A percentile compares a stretch with the other conserved stretches of the same genome.
Evolutionary conservation across 2,888 invertebrate species (phyloP).

Genomic region (Lasioglossum vierecki): DNA sequence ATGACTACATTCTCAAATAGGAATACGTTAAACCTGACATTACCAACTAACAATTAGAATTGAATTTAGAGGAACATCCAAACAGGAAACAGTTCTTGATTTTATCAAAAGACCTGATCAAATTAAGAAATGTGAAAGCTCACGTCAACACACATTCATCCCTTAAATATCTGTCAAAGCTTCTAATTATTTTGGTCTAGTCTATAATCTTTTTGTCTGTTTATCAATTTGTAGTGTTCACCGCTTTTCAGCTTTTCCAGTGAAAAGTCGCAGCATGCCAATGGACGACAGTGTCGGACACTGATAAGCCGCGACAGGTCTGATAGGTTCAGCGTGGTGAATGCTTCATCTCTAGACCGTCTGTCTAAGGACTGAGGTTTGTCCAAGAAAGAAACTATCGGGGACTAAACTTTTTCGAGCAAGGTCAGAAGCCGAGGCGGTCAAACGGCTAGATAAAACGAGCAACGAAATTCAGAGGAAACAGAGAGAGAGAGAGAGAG

Average conservation of each 20-base stretch:
- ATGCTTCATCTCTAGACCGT: slow-evolving; percentile 15
- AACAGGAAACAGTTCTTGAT: too few species aligned
- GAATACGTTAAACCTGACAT: neutral
- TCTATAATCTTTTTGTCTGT: neutral
- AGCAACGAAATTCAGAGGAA: slow-evolving; percentile 36
- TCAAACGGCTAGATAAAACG: slow-evolving; percentile 44
- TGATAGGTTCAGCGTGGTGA: neutral
- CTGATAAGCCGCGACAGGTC: neutral
- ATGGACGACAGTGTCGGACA: neutral
- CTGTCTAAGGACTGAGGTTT: slow-evolving; percentile 17
- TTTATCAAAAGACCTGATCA: too few species aligned
- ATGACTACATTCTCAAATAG: neutral
- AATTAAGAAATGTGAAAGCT: too few species aligned
- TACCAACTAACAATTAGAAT: neutral
- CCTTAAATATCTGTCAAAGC: neutral
- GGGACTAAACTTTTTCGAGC: slow-evolving; percentile 51
- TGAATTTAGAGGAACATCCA: too few species aligned
- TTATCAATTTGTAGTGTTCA: neutral
- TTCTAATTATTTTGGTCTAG: neutral
- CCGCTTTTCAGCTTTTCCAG: neutral
- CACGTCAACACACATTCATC: too few species aligned
- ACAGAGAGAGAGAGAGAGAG: neutral
- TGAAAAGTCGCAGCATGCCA: neutral
- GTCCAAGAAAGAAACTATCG: slow-evolving; percentile 48
- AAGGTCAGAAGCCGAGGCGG: slow-evolving; percentile 55